phyloP scores from a whole-genome alignment of 2,888 invertebrate genomes.

The Mesorhabditis belari region DNA sequence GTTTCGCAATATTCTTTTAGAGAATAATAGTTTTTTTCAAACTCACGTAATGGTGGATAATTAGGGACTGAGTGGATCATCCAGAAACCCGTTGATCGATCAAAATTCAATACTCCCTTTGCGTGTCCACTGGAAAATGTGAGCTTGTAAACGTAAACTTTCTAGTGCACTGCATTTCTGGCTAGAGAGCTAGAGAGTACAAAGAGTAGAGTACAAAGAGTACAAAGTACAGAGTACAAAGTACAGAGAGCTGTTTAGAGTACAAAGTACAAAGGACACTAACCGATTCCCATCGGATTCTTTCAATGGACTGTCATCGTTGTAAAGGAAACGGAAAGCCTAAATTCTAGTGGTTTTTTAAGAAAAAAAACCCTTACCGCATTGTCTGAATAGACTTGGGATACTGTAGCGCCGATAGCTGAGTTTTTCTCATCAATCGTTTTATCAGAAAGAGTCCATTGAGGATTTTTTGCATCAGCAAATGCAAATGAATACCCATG shows the following conservation, averaged over 20 bases:
- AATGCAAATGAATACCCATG: conserved; percentile 25
- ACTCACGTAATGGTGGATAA: conserved; percentile 62
- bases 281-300: conserved; percentile 18
- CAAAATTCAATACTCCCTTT: conserved; percentile 64
- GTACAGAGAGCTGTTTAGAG: too few species aligned
- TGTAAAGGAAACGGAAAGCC: conserved; percentile 28
- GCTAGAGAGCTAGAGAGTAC: too few species aligned
- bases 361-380: conserved; percentile 2
- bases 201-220: too few species aligned
- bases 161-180: too few species aligned
- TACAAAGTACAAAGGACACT: too few species aligned
- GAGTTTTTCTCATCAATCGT: conserved; percentile 17
- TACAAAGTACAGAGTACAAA: too few species aligned
- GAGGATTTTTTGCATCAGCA: conserved; percentile 21
- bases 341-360: neutral
- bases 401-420: conserved; percentile 29
- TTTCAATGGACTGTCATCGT: conserved; percentile 27
- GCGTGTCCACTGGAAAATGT: conserved; percentile 22
- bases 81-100: conserved; percentile 72
- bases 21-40: too few species aligned
- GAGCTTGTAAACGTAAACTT: too few species aligned
- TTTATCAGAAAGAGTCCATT: conserved; percentile 10
- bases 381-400: conserved; percentile 18
- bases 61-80: conserved; percentile 86
- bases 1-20: neutral